Evolutionary conservation across 2,797 vertebrate genomes (phyloP).

Genomic region (Xyrichtys novacula): DNA sequence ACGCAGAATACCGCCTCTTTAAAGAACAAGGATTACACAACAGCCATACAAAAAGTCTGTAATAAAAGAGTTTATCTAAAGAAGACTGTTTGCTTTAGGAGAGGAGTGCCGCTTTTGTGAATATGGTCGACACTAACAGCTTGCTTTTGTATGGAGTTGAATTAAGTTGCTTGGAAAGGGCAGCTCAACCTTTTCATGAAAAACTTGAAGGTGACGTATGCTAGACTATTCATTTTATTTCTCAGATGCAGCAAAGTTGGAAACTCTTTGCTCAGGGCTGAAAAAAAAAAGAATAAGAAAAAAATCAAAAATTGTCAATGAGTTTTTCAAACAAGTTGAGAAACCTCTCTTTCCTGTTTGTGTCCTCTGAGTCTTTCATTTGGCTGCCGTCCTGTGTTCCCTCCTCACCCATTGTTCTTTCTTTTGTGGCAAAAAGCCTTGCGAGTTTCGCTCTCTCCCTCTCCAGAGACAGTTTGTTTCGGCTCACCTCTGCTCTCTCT

Average conservation of each 20-base stretch:
- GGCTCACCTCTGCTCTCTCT: slow-evolving; percentile 64
- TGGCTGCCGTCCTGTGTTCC: slow-evolving; percentile 4
- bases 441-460: slow-evolving; percentile 54
- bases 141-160: too few species aligned
- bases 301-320: slow-evolving; percentile 70
- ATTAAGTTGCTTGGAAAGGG: too few species aligned
- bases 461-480: slow-evolving; percentile 65
- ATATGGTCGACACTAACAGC: too few species aligned
- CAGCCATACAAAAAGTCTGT: too few species aligned
- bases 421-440: slow-evolving; percentile 25
- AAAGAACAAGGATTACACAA: too few species aligned
- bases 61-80: too few species aligned
- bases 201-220: too few species aligned
- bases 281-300: background rate
- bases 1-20: too few species aligned
- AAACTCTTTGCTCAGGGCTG: background rate
- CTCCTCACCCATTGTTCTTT: slow-evolving; percentile 14
- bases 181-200: too few species aligned
- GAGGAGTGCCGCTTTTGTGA: too few species aligned
- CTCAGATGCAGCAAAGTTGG: background rate
- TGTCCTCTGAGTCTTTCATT: slow-evolving; percentile 20
- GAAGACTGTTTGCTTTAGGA: too few species aligned
- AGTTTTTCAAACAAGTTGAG: slow-evolving; percentile 79
- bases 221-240: too few species aligned
- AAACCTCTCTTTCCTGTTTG: slow-evolving; percentile 72